Evolutionary conservation across 2,113 vertebrate species (phyloP).

Genomic region (Epinephelus moara): DNA sequence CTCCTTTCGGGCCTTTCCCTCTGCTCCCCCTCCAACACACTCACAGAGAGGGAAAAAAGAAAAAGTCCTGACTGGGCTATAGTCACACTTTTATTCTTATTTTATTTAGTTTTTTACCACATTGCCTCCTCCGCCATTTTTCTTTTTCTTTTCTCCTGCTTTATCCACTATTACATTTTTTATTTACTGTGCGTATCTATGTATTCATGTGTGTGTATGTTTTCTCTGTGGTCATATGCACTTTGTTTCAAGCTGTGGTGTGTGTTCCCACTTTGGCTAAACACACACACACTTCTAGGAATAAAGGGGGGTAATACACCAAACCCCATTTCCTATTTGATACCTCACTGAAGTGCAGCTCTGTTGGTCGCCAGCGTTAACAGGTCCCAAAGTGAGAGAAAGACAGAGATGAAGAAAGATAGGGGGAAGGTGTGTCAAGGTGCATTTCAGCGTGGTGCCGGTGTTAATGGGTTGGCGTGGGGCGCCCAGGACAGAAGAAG

Average conservation of each 20-base stretch:
- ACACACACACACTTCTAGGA: constrained; percentile 35
- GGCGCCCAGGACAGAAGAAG: constrained; percentile 52
- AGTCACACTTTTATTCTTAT: constrained; percentile 41
- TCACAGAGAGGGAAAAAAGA: constrained; percentile 45
- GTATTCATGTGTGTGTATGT: constrained; percentile 2
- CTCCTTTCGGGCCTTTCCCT: constrained; percentile 83
- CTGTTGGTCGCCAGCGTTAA: constrained; percentile 71
- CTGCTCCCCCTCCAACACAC: constrained; percentile 66
- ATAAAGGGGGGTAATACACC: constrained; percentile 58
- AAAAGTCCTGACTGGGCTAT: constrained; percentile 31
- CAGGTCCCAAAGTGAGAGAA: constrained; percentile 67
- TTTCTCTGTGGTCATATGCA: constrained; percentile 71
- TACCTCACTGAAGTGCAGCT: constrained; percentile 68
- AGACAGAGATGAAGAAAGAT: constrained; percentile 60
- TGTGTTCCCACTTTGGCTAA: constrained; percentile 62
- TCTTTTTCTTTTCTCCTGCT: constrained; percentile 22
- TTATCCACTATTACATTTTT: constrained; percentile 4
- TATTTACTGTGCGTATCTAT: constrained; percentile 13
- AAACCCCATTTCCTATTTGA: constrained; percentile 74
- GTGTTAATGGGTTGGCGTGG: constrained; percentile 77
- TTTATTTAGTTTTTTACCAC: constrained; percentile 18
- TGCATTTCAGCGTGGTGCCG: constrained; percentile 73
- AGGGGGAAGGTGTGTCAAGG: constrained; percentile 54
- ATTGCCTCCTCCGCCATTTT: constrained; percentile 13
- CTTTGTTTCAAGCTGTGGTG: constrained; percentile 78